Evolutionary conservation across 2,797 vertebrate species (phyloP).

Genomic region (Heliangelus exortis): DNA sequence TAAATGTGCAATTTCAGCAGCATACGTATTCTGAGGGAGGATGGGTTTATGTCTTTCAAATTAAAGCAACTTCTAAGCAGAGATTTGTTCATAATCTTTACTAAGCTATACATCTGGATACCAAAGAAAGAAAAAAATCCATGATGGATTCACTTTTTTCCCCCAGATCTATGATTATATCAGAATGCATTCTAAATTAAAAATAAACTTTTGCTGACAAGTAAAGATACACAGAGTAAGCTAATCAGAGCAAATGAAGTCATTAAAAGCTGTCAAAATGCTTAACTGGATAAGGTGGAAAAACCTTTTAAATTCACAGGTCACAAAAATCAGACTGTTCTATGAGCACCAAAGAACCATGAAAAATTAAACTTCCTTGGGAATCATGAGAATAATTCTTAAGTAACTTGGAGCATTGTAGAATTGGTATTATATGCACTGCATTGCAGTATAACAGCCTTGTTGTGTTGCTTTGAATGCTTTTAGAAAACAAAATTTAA

Average conservation of each 20-base stretch:
- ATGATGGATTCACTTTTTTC: neutral
- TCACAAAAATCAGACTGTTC: neutral
- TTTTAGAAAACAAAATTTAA: neutral
- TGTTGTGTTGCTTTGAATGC: neutral
- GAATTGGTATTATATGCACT: neutral
- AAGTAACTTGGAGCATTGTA: neutral
- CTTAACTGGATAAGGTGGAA: neutral
- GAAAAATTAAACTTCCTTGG: neutral
- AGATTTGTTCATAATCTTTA: neutral
- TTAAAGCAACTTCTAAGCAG: neutral
- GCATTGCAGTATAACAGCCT: neutral
- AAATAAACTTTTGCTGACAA: neutral
- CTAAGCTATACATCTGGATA: neutral
- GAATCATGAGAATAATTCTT: neutral
- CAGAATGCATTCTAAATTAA: neutral
- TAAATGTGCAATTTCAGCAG: constrained; percentile 4
- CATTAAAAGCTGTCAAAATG: neutral
- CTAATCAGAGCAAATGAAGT: neutral
- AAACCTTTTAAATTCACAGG: neutral
- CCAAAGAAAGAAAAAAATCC: neutral
- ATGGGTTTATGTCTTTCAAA: neutral
- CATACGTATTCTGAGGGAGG: neutral
- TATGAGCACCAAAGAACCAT: neutral
- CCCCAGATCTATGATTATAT: neutral
- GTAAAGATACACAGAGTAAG: neutral